A percentile compares a stretch with the other conserved stretches of the same genome.
These are phyloP conservation scores for Tetranychus truncatus DNA, from an alignment of 2,888 invertebrate genomes.

Conservation along the genomic window DNA sequence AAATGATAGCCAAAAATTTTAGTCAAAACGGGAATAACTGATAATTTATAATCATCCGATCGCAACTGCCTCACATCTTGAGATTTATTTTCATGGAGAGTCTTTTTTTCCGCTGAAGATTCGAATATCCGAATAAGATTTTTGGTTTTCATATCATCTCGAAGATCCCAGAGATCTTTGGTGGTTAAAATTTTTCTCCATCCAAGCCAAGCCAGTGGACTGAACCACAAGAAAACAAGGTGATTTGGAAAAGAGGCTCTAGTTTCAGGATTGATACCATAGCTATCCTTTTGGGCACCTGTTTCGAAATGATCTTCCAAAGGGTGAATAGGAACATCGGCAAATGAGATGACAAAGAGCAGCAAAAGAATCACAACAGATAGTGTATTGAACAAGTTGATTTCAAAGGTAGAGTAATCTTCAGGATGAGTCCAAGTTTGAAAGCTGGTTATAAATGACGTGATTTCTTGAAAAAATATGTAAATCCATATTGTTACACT, in stretches of 20 bases:
- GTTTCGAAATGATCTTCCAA: not conserved
- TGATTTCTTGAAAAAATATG: not conserved
- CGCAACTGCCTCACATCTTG: not conserved
- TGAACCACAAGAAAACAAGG: slow-evolving; percentile 33
- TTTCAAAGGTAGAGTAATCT: not conserved
- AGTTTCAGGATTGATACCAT: slow-evolving; percentile 29
- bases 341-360: not conserved
- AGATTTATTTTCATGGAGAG: not conserved
- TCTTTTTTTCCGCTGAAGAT: not conserved
- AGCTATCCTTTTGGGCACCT: not conserved
- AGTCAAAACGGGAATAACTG: slow-evolving; percentile 13
- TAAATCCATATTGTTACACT: not conserved
- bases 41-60: not conserved
- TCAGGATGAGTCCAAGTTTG: not conserved
- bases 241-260: slow-evolving; percentile 32
- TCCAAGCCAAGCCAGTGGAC: slow-evolving; percentile 29
- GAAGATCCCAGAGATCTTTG: slow-evolving; percentile 32
- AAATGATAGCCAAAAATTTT: slow-evolving; percentile 26
- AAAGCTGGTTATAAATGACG: not conserved
- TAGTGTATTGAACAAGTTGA: not conserved
- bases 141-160: slow-evolving; percentile 20
- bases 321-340: not conserved
- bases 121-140: slow-evolving; percentile 17
- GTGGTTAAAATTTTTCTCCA: slow-evolving; percentile 31
- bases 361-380: not conserved